Percentiles rank a stretch among this genome's conserved stretches.
Evolutionary conservation across 2,888 invertebrate genomes (phyloP).

Genomic region (Cheilosia urbana): DNA sequence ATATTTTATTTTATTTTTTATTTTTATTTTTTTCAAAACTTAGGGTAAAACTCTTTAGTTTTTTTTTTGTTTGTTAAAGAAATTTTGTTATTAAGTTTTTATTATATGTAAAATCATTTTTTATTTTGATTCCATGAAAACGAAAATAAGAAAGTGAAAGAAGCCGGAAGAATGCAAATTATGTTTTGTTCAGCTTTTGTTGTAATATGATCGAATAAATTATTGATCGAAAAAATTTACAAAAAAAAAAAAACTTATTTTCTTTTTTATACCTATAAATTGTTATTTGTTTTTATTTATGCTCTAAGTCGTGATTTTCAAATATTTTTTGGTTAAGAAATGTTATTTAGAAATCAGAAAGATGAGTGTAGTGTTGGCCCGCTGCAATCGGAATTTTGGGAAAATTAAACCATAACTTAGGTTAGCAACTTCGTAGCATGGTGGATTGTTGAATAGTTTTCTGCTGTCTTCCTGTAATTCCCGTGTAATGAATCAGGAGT

Average conservation of each 20-base stretch:
- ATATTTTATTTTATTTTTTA: conserved; percentile 36
- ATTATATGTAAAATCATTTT: conserved; percentile 34
- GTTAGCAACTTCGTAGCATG: too few relatives aligned
- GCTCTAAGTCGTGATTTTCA: not conserved
- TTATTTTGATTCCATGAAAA: conserved; percentile 52
- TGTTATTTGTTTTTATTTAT: conserved; percentile 5
- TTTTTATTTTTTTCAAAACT: conserved; percentile 34
- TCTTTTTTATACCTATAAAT: conserved; percentile 19
- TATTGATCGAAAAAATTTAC: conserved; percentile 55
- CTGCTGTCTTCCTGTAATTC: too few relatives aligned
- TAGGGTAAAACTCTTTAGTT: conserved; percentile 33
- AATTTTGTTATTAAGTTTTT: conserved; percentile 61
- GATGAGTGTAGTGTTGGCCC: too few relatives aligned
- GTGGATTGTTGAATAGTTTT: too few relatives aligned
- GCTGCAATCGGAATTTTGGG: too few relatives aligned
- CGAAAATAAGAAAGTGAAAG: conserved; percentile 29
- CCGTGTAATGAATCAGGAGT: too few relatives aligned
- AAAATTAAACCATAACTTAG: too few relatives aligned
- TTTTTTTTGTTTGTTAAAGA: conserved; percentile 58
- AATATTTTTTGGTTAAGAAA: not conserved
- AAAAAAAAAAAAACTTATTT: conserved; percentile 40
- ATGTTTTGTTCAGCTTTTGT: conserved; percentile 70
- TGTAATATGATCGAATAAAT: conserved; percentile 71
- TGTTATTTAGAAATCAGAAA: not conserved
- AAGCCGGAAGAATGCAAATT: conserved; percentile 62